Conservation (phyloP, 2,888 invertebrate species). For the Leucozona laternaria region DNA sequence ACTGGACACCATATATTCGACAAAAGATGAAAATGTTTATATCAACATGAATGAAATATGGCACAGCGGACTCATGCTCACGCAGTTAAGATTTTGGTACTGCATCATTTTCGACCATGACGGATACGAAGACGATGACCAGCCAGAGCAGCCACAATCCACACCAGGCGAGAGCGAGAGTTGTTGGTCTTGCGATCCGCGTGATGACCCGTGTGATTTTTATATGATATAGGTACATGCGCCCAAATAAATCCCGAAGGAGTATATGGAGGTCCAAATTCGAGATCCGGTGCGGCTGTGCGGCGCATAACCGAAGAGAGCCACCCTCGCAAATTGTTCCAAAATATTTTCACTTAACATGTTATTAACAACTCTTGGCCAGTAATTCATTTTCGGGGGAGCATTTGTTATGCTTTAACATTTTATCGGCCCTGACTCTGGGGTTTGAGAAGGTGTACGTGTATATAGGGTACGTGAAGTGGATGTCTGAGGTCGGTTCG, state of each 20-base stretch:
- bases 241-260: slow-evolving; percentile 43
- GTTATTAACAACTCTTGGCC: slow-evolving; percentile 76
- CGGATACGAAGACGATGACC: slow-evolving; percentile 19
- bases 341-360: slow-evolving; percentile 78
- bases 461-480: slow-evolving; percentile 35
- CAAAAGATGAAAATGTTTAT: slow-evolving; percentile 64
- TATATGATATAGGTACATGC: slow-evolving; percentile 55
- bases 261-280: slow-evolving; percentile 2
- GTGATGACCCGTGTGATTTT: slow-evolving; percentile 63
- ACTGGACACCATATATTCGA: slow-evolving; percentile 23
- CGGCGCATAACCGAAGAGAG: slow-evolving; percentile 22
- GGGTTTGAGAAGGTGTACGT: neutral
- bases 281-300: neutral
- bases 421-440: slow-evolving; percentile 15
- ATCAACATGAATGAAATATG: slow-evolving; percentile 72
- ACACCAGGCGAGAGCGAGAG: neutral
- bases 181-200: slow-evolving; percentile 29
- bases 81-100: slow-evolving; percentile 62
- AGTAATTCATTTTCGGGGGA: slow-evolving; percentile 75
- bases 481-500: slow-evolving; percentile 39
- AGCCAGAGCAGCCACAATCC: neutral
- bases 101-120: slow-evolving; percentile 54
- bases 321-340: slow-evolving; percentile 78
- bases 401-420: slow-evolving; percentile 75
- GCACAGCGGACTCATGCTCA: slow-evolving; percentile 63